A percentile compares a stretch with the other conserved stretches of the same genome.
phyloP scores from a whole-genome alignment of 2,113 vertebrate species.

The Tachuris rubrigastra region DNA sequence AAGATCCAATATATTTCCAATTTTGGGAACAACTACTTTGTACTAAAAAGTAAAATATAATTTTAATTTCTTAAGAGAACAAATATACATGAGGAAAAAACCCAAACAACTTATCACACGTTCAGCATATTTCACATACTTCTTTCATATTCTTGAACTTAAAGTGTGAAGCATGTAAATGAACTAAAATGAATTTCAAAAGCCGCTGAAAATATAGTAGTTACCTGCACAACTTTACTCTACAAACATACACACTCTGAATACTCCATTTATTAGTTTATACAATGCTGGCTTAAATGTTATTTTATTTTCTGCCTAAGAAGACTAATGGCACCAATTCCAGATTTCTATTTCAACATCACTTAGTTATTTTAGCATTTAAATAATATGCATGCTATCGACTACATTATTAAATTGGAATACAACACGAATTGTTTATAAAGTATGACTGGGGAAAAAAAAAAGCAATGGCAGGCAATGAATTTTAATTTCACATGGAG shows the following conservation, averaged over 20 bases:
- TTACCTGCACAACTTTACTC: background rate
- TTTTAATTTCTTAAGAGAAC: background rate
- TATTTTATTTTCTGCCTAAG: background rate
- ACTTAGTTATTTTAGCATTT: background rate
- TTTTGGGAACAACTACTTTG: constrained; percentile 97
- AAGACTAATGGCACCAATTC: background rate
- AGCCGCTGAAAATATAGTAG: background rate
- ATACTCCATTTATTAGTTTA: background rate
- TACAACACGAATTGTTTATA: background rate
- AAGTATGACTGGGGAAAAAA: background rate
- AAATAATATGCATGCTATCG: background rate
- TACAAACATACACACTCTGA: background rate
- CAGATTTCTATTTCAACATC: background rate
- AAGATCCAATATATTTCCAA: constrained; percentile 95
- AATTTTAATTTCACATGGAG: background rate
- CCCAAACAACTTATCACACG: background rate
- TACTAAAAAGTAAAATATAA: constrained; percentile 78
- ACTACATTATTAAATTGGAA: background rate
- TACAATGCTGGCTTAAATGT: background rate
- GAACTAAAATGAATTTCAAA: background rate
- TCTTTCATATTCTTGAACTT: background rate
- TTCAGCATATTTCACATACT: background rate
- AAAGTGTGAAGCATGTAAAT: background rate
- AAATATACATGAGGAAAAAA: background rate
- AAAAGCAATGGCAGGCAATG: background rate